Percentiles rank a stretch among this genome's conserved stretches.
Evolutionary conservation across 2,888 invertebrate species (phyloP).

Genomic region (Axea sp.): DNA sequence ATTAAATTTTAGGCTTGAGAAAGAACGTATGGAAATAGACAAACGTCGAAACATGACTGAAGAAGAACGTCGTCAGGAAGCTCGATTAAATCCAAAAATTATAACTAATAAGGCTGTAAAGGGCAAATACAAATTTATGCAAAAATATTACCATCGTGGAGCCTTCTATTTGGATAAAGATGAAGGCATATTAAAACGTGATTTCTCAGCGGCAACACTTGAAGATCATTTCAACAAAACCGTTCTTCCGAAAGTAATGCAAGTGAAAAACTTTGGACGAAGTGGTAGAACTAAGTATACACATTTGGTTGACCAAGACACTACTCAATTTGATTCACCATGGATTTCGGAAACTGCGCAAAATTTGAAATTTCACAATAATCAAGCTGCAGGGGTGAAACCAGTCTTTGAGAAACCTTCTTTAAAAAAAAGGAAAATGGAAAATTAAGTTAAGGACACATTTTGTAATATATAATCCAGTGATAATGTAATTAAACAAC

Average conservation of each 20-base stretch:
- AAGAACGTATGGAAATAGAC: conserved; percentile 93
- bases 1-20: conserved; percentile 88
- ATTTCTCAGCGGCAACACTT: conserved; percentile 96
- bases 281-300: conserved; percentile 99
- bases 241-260: conserved; percentile 99
- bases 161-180: conserved; percentile 98
- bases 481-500: too few species aligned
- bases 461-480: too few species aligned
- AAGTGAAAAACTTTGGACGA: conserved; percentile 99
- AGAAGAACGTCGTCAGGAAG: conserved; percentile 94
- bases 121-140: conserved; percentile 99
- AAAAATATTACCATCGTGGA: conserved; percentile 99
- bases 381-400: conserved; percentile 95
- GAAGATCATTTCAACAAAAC: conserved; percentile 99
- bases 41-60: conserved; percentile 96
- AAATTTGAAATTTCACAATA: conserved; percentile 91
- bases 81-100: conserved; percentile 93
- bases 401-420: conserved; percentile 95
- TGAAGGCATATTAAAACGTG: conserved; percentile 93
- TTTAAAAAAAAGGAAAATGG: conserved; percentile 81
- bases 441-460: too few species aligned
- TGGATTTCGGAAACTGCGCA: conserved; percentile 96
- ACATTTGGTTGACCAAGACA: conserved; percentile 99
- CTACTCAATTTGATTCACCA: conserved; percentile 97
- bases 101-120: conserved; percentile 97